phyloP scores from a whole-genome alignment of 2,888 invertebrate genomes.

The Andrena praecox region DNA sequence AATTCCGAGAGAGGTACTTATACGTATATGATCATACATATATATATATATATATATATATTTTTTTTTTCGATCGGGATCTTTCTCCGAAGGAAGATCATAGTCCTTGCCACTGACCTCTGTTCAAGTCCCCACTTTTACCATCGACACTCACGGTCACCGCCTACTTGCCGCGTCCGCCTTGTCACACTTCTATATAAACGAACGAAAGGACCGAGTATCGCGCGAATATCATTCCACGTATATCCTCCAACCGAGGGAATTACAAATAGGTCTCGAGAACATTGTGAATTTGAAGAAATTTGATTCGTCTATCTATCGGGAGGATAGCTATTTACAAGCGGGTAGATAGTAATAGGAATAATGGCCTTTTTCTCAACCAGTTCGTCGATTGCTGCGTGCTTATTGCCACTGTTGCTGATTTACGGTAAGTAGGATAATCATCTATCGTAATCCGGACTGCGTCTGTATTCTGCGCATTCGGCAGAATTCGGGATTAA shows the following conservation, averaged over 20 bases:
- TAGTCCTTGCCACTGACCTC: slow-evolving; percentile 58
- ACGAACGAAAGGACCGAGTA: slow-evolving; percentile 29
- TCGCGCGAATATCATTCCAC: slow-evolving; percentile 21
- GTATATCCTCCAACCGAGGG: neutral
- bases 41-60: neutral
- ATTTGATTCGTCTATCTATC: neutral
- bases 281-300: neutral
- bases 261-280: slow-evolving; percentile 21
- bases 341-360: neutral
- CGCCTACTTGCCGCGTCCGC: slow-evolving; percentile 26
- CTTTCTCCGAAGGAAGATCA: slow-evolving; percentile 8
- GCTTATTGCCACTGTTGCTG: slow-evolving; percentile 23
- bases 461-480: too few relatives aligned
- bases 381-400: neutral
- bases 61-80: slow-evolving; percentile 22
- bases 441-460: neutral
- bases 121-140: slow-evolving; percentile 42
- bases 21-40: neutral
- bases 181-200: slow-evolving; percentile 48
- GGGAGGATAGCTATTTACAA: neutral
- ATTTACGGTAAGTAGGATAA: slow-evolving; percentile 35
- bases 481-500: too few relatives aligned
- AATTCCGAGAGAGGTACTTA: slow-evolving; percentile 9
- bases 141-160: slow-evolving; percentile 21
- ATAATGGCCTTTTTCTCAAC: slow-evolving; percentile 17